Conservation (phyloP, 2,888 invertebrate species). For the Glomeris marginata region DNA sequence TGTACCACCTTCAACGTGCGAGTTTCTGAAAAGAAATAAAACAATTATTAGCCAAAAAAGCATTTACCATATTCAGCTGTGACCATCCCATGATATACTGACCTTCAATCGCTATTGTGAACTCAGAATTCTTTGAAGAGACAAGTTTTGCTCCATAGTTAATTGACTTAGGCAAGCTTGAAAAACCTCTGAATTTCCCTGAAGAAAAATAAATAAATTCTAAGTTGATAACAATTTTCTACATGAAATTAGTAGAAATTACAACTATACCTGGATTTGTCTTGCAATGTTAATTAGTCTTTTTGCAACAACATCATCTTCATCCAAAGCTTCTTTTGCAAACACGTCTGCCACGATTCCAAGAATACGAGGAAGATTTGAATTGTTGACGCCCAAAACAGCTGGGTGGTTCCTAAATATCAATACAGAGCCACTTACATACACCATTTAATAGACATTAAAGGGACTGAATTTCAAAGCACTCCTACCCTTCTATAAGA, state of each 20-base stretch:
- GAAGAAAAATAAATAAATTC: slow-evolving; percentile 24
- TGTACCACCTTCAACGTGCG: no score
- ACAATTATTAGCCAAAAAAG: no score
- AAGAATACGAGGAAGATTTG: slow-evolving; percentile 76
- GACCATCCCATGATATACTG: no score
- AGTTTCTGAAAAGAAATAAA: no score
- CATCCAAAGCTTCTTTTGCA: slow-evolving; percentile 61
- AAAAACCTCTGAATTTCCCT: slow-evolving; percentile 62
- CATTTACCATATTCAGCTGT: no score
- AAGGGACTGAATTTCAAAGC: neutral
- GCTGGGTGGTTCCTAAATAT: slow-evolving; percentile 52
- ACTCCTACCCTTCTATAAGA: slow-evolving; percentile 56
- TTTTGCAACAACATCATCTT: slow-evolving; percentile 51
- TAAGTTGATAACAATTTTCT: neutral
- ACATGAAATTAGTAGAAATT: neutral
- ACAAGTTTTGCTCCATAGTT: slow-evolving; percentile 64
- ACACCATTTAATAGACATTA: neutral
- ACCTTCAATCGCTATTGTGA: slow-evolving; percentile 10
- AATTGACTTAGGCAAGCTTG: slow-evolving; percentile 61
- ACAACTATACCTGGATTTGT: slow-evolving; percentile 58
- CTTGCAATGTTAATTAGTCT: slow-evolving; percentile 71
- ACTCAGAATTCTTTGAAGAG: slow-evolving; percentile 41
- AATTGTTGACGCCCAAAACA: slow-evolving; percentile 69
- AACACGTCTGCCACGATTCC: slow-evolving; percentile 83
- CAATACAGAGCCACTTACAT: no score